Percentiles rank a stretch among this genome's conserved stretches.
Evolutionary conservation across 2,888 invertebrate species (phyloP).

Genomic region (Boloria selene): DNA sequence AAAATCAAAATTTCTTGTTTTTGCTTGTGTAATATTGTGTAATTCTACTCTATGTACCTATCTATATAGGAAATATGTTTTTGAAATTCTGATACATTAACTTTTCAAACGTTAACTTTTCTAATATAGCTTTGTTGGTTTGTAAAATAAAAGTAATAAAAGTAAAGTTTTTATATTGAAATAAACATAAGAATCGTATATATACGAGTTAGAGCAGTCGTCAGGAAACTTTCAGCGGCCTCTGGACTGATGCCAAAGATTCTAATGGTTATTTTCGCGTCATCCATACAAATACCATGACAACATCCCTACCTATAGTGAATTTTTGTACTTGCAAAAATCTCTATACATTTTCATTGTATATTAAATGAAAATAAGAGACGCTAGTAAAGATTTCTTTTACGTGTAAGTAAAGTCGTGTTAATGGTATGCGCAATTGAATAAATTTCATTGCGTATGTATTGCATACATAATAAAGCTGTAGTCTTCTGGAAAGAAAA

Average conservation of each 20-base stretch:
- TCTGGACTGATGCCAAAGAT: slow-evolving; percentile 72
- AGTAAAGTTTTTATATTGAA: slow-evolving; percentile 27
- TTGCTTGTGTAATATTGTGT: no score
- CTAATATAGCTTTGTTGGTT: not conserved
- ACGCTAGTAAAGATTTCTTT: no score
- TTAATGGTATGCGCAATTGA: no score
- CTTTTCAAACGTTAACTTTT: not conserved
- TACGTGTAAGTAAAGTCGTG: no score
- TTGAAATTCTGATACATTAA: not conserved
- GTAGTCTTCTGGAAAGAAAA: no score
- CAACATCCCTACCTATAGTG: slow-evolving; percentile 46
- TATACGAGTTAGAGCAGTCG: slow-evolving; percentile 43
- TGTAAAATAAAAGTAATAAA: slow-evolving; percentile 24
- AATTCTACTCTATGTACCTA: no score
- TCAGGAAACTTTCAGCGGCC: slow-evolving; percentile 67
- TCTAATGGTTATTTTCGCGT: slow-evolving; percentile 76
- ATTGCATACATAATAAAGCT: no score
- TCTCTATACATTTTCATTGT: not conserved
- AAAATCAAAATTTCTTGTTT: no score
- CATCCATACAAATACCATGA: slow-evolving; percentile 69
- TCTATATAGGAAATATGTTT: no score
- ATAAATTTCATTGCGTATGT: no score
- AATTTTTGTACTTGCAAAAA: slow-evolving; percentile 20
- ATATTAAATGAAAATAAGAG: no score
- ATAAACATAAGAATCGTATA: slow-evolving; percentile 31